These are phyloP conservation scores for Thaleichthys pacificus DNA, from an alignment of 2,797 vertebrate species.

Conservation along the genomic window DNA sequence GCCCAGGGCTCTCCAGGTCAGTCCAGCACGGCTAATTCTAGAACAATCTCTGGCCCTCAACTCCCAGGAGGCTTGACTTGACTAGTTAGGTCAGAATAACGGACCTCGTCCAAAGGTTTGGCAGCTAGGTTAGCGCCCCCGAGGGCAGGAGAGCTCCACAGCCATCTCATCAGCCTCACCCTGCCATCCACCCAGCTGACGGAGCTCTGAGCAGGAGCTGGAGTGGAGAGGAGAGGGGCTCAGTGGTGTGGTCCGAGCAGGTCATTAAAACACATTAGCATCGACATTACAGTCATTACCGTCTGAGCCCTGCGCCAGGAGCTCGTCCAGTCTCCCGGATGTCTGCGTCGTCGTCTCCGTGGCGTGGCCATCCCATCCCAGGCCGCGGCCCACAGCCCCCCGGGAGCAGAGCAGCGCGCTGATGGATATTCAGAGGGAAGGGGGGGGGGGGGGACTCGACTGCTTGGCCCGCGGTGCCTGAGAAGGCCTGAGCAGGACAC, in stretches of 20 bases:
- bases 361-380: too few species aligned
- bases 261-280: constrained; percentile 69
- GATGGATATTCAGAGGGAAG: neutral
- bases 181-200: constrained; percentile 30
- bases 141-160: constrained; percentile 38
- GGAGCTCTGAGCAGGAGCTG: constrained; percentile 4
- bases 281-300: constrained; percentile 60
- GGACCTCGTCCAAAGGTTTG: constrained; percentile 19
- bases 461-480: neutral
- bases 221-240: constrained; percentile 29
- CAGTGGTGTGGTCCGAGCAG: constrained; percentile 46
- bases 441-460: neutral
- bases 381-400: too few species aligned
- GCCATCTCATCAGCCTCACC: constrained; percentile 41
- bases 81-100: constrained; percentile 4
- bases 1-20: neutral
- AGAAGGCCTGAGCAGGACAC: neutral
- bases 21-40: neutral
- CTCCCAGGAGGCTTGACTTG: neutral
- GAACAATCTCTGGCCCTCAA: neutral
- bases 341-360: too few species aligned
- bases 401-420: neutral
- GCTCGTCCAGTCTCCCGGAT: neutral
- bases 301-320: constrained; percentile 50
- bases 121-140: constrained; percentile 23